These are phyloP conservation scores for Thalassarche chlororhynchos DNA, from an alignment of 2,113 vertebrate species.

Conservation along the genomic window DNA sequence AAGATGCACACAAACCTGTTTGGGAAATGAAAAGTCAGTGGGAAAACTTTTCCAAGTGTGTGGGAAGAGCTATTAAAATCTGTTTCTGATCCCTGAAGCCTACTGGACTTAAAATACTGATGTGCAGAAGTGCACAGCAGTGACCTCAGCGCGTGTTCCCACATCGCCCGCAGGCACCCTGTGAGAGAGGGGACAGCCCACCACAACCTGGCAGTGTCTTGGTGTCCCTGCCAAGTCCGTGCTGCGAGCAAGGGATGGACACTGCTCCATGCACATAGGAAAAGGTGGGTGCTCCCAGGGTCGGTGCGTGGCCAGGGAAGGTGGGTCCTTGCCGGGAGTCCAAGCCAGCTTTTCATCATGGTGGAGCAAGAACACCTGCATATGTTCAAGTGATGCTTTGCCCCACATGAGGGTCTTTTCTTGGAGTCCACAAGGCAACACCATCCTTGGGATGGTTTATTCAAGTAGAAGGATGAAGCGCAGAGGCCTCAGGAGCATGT, in stretches of 20 bases:
- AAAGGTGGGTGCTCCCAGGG: background rate
- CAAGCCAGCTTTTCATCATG: background rate
- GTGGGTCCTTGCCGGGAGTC: background rate
- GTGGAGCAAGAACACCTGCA: background rate
- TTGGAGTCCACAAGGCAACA: background rate
- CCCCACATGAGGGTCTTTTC: background rate
- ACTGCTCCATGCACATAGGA: background rate
- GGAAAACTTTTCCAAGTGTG: background rate
- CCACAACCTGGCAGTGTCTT: background rate
- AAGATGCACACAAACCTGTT: background rate
- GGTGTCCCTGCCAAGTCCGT: background rate
- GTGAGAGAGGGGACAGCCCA: background rate
- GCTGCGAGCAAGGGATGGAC: accelerated
- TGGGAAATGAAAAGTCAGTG: background rate
- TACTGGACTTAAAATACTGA: background rate
- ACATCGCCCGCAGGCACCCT: accelerated
- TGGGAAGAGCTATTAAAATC: background rate
- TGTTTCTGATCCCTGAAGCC: background rate
- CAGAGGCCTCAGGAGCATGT: background rate
- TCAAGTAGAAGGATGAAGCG: background rate
- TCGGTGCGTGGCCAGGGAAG: accelerated
- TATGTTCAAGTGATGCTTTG: background rate
- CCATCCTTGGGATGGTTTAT: background rate
- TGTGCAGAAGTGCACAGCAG: background rate
- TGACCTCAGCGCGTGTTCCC: accelerated